These are phyloP conservation scores for Daboia siamensis DNA, from an alignment of 2,113 vertebrate species.

Conservation along the genomic window DNA sequence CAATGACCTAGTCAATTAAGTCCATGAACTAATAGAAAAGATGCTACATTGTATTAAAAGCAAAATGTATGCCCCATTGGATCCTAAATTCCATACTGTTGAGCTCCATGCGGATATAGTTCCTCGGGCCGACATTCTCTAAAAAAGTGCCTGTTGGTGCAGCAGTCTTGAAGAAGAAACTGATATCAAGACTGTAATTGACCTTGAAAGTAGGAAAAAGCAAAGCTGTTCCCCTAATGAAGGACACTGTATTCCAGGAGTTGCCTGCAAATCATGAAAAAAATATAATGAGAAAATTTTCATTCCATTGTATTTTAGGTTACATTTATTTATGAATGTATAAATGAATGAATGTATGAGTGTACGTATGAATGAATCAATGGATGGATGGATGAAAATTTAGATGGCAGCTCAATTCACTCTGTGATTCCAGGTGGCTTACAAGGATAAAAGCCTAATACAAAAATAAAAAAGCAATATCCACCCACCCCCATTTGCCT, in stretches of 20 bases:
- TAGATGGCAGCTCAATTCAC: background rate
- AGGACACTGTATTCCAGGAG: constrained; percentile 93
- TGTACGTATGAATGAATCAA: background rate
- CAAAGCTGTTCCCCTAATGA: constrained; percentile 87
- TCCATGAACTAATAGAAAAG: background rate
- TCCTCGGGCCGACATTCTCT: constrained; percentile 78
- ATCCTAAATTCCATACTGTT: constrained; percentile 77
- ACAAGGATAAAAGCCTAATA: background rate
- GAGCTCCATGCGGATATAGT: constrained; percentile 88
- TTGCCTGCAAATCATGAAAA: constrained; percentile 72
- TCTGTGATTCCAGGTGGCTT: background rate
- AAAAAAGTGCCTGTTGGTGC: constrained; percentile 85
- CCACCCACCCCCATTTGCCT: background rate
- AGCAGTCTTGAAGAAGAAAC: constrained; percentile 96
- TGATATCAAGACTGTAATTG: constrained; percentile 89
- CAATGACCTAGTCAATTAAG: background rate
- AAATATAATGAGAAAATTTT: fast-evolving
- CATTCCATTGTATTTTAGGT: no score
- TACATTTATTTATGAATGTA: no score
- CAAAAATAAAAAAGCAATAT: background rate
- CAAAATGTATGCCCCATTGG: background rate
- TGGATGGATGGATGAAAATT: background rate
- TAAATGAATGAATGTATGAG: no score
- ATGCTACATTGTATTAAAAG: background rate
- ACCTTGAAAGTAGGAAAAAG: constrained; percentile 90